Base-by-base conservation (phyloP, 2,113 vertebrate genomes). In the Passer domesticus region DNA sequence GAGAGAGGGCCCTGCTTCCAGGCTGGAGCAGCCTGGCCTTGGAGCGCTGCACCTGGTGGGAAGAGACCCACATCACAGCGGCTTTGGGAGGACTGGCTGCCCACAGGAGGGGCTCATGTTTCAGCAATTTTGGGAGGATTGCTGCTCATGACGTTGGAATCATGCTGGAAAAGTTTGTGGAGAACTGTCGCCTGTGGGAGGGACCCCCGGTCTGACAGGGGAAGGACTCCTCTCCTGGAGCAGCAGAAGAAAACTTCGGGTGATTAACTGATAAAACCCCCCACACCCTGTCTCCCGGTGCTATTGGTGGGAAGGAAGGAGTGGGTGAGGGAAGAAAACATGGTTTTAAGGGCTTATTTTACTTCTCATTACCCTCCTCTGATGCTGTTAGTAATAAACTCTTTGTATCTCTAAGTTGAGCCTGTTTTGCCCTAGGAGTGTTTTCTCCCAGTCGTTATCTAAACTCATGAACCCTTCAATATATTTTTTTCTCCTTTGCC, bases 161-260 rank as follows among this genome's bases (percentile, higher is more conserved):
- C 16, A 13, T 1, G 1, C 2, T 8, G 27, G 16, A 27, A 28
- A 68, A 37, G 8, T 31, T 81, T 3, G 33, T 0, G 0, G 18
- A 28, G 53, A 49, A 8, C 9, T 49, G 23, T 39, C 2, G n/a
- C 8, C 53, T 6, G 1, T 33, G 28, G 46, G 16, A 25, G 7
- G 11, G 7, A 49, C 21, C 4, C 28, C 28, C 0, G 0, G 10
- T 1, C 11, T 39, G 5, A 2, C 13, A 49, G 23, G 22, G 22
- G 7, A 49, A 59, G 13, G 14, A 49, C 14, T 59, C 7, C 22
- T 68, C 11, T 58, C 43, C 18, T 5, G 3, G 18, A 59, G 19
- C 19, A 41, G 66, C 1, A 0, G 5, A 60, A 43, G 55, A 24
- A 43, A 68, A 39, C 7, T 5, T 52, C 3, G 3, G 3, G 37